These are phyloP conservation scores for Tachina lurida DNA, from an alignment of 2,888 invertebrate genomes.

Conservation along the genomic window DNA sequence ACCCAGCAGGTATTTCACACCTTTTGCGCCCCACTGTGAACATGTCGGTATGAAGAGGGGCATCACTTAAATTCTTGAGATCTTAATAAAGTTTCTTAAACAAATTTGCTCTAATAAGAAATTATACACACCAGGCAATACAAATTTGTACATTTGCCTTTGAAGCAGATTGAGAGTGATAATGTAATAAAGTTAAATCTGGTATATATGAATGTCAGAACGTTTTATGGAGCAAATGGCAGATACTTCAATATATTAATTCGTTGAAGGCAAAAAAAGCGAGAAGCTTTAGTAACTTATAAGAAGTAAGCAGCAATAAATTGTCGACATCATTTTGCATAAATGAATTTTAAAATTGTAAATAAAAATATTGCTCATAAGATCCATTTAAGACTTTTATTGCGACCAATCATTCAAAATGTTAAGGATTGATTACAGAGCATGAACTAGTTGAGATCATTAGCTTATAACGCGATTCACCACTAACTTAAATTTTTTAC, in stretches of 20 bases:
- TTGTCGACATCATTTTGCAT: too few species aligned
- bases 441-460: too few species aligned
- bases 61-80: conserved; percentile 81
- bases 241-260: conserved; percentile 5
- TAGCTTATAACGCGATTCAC: too few species aligned
- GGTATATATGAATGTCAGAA: conserved; percentile 36
- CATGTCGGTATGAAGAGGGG: conserved; percentile 73
- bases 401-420: too few species aligned
- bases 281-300: too few species aligned
- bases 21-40: conserved; percentile 81
- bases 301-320: too few species aligned
- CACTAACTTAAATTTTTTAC: too few species aligned
- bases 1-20: conserved; percentile 83
- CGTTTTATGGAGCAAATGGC: not conserved
- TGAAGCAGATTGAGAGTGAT: conserved; percentile 52
- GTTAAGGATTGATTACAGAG: too few species aligned
- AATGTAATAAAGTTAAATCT: conserved; percentile 62
- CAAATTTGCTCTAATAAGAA: conserved; percentile 61
- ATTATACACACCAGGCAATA: conserved; percentile 25
- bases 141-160: conserved; percentile 26
- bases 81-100: conserved; percentile 78
- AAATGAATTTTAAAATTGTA: too few species aligned
- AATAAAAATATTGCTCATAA: too few species aligned
- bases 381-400: too few species aligned
- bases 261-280: not conserved